phyloP scores from a whole-genome alignment of 2,888 invertebrate genomes.

The Clusia tigrina region DNA sequence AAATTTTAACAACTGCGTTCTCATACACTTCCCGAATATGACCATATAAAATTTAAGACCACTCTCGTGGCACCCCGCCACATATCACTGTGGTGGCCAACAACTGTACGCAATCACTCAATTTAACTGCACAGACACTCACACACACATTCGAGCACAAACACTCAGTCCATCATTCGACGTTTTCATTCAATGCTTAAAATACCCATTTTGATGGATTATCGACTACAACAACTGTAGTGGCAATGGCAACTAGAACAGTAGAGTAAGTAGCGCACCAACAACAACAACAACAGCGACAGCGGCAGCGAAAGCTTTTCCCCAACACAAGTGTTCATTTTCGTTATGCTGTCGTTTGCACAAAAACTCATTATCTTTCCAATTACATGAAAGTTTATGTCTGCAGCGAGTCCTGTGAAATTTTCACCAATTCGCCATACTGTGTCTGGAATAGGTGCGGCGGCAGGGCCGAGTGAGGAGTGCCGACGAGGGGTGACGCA shows the following conservation, averaged over 20 bases:
- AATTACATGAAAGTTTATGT: constrained; percentile 19
- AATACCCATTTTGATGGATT: constrained; percentile 19
- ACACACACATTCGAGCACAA: too few relatives aligned
- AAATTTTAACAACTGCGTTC: too few relatives aligned
- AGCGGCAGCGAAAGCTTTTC: too few relatives aligned
- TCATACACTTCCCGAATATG: too few relatives aligned
- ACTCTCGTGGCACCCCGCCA: too few relatives aligned
- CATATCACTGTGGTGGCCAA: too few relatives aligned
- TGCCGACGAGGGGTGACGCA: neutral
- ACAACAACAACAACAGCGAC: neutral
- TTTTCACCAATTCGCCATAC: constrained; percentile 4
- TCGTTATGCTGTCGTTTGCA: neutral
- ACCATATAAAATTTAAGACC: too few relatives aligned
- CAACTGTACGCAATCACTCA: too few relatives aligned
- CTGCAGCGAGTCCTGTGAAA: neutral
- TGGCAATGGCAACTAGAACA: neutral
- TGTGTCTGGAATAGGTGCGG: neutral
- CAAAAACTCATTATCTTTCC: constrained; percentile 20
- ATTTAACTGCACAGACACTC: too few relatives aligned
- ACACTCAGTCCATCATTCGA: constrained; percentile 8
- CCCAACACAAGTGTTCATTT: constrained; percentile 2
- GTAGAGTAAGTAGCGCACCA: neutral
- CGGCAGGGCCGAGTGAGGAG: neutral
- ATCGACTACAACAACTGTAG: constrained; percentile 8
- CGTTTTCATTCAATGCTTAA: neutral